These are phyloP conservation scores for Odontocolon sp. DNA, from an alignment of 2,888 invertebrate genomes.

Conservation along the genomic window DNA sequence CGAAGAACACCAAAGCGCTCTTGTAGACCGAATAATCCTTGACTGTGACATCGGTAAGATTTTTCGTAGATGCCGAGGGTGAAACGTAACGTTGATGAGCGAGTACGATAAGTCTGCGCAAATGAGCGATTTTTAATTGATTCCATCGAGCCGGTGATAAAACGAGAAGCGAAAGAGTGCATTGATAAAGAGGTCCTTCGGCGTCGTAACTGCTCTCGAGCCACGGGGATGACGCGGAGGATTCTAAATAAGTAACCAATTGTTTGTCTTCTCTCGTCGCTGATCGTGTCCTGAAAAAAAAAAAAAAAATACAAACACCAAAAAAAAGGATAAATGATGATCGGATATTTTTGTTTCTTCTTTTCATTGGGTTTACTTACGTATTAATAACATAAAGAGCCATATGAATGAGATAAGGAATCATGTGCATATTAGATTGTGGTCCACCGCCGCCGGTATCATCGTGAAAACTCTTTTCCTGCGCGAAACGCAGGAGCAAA, in stretches of 20 bases:
- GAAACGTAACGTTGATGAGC: slow-evolving; percentile 89
- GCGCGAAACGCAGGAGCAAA: slow-evolving; percentile 92
- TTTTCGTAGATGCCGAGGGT: slow-evolving; percentile 85
- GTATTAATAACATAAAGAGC: slow-evolving; percentile 97
- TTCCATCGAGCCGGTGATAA: slow-evolving; percentile 91
- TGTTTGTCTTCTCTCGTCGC: slow-evolving; percentile 90
- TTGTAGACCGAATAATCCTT: slow-evolving; percentile 92
- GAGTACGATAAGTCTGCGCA: slow-evolving; percentile 89
- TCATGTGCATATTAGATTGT: slow-evolving; percentile 97
- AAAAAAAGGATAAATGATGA: background rate
- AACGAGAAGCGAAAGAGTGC: slow-evolving; percentile 90
- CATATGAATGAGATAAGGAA: slow-evolving; percentile 97
- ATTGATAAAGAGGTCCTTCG: slow-evolving; percentile 95
- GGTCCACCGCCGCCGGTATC: slow-evolving; percentile 98
- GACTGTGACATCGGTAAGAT: slow-evolving; percentile 81
- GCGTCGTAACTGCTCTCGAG: slow-evolving; percentile 93
- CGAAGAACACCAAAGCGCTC: slow-evolving; percentile 92
- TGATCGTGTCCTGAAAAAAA: slow-evolving; percentile 85
- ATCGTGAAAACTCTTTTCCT: slow-evolving; percentile 97
- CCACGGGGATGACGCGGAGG: slow-evolving; percentile 84
- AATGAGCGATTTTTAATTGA: slow-evolving; percentile 85
- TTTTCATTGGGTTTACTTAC: slow-evolving; percentile 80
- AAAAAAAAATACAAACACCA: background rate
- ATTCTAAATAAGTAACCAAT: slow-evolving; percentile 87
- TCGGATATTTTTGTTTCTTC: background rate